Evolutionary conservation across 2,797 vertebrate species (phyloP).

Genomic region (Poecilia gillii): DNA sequence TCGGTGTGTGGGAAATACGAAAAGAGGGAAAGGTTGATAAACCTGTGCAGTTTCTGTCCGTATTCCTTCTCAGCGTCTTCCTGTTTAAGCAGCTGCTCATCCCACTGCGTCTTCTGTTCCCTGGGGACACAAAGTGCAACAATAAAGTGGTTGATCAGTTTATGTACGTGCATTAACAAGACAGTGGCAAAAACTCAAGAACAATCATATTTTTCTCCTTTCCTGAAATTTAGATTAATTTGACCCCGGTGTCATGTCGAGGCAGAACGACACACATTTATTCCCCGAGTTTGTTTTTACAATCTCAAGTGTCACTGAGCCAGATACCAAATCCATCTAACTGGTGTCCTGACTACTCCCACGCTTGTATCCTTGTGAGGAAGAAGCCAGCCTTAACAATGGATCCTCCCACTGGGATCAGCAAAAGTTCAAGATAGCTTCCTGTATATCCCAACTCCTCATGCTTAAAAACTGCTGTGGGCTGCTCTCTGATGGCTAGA

Average conservation of each 20-base stretch:
- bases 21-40: conserved; percentile 18
- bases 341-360: conserved; percentile 45
- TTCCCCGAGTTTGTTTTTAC: conserved; percentile 35
- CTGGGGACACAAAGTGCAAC: conserved; percentile 47
- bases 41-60: conserved; percentile 53
- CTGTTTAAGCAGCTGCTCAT: conserved; percentile 55
- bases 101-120: conserved; percentile 50
- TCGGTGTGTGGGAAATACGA: conserved; percentile 1
- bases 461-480: conserved; percentile 1
- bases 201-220: neutral
- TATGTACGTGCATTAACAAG: conserved; percentile 11
- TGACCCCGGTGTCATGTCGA: conserved; percentile 8
- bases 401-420: conserved; percentile 54
- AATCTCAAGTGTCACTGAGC: conserved; percentile 45
- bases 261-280: conserved; percentile 29
- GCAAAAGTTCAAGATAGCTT: conserved; percentile 55
- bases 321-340: conserved; percentile 49
- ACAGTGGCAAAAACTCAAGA: neutral
- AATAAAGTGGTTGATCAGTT: conserved; percentile 10
- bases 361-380: conserved; percentile 40
- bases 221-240: conserved; percentile 14
- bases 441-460: conserved; percentile 17
- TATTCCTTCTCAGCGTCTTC: conserved; percentile 33
- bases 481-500: conserved; percentile 15
- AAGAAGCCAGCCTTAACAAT: conserved; percentile 42